These are phyloP conservation scores for Salvelinus namaycush DNA, from an alignment of 2,113 vertebrate species.

Conservation along the genomic window DNA sequence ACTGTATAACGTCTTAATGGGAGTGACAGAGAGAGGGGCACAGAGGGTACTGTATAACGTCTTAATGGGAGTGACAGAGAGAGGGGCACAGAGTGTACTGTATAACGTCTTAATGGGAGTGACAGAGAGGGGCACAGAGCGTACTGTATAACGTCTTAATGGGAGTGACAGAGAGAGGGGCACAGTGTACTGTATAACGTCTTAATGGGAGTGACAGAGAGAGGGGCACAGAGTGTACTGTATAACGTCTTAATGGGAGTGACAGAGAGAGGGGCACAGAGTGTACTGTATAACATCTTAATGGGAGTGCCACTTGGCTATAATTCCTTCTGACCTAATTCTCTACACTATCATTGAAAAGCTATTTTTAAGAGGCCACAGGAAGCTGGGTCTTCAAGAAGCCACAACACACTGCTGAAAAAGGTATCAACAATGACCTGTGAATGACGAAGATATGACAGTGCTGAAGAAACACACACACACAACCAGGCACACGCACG, in stretches of 20 bases:
- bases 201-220: constrained; percentile 58
- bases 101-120: constrained; percentile 37
- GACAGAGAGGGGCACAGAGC: constrained; percentile 18
- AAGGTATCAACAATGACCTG: constrained; percentile 18
- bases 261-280: constrained; percentile 31
- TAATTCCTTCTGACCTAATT: constrained; percentile 67
- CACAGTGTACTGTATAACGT: constrained; percentile 7
- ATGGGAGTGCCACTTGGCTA: constrained; percentile 42
- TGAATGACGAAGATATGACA: constrained; percentile 28
- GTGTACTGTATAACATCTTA: constrained; percentile 26
- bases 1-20: constrained; percentile 28
- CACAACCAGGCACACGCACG: neutral
- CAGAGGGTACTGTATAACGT: neutral
- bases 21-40: constrained; percentile 19
- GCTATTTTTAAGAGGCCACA: constrained; percentile 73
- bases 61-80: too few species aligned
- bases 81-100: neutral
- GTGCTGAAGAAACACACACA: constrained; percentile 4
- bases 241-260: constrained; percentile 44
- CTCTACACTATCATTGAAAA: constrained; percentile 71
- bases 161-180: constrained; percentile 48
- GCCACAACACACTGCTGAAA: constrained; percentile 24
- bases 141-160: constrained; percentile 15
- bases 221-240: too few species aligned
- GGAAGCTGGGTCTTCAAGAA: constrained; percentile 56